Evolutionary conservation across 2,113 vertebrate genomes (phyloP), one percentile per base, ranked within the genome.

Genomic region (Anolis carolinensis): DNA sequence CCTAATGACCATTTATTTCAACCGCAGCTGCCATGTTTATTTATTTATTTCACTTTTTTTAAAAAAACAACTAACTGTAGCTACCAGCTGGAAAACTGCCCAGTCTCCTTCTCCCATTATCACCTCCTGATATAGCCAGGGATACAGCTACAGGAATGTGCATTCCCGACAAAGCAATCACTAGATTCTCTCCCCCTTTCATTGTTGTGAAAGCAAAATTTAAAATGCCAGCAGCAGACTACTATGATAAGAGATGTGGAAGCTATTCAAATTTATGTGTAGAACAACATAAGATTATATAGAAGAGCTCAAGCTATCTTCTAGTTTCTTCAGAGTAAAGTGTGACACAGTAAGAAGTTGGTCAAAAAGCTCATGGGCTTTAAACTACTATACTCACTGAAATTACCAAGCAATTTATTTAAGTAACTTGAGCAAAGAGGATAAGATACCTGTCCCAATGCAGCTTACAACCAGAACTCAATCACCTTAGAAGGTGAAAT

Each of bases 1-100:
- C 90, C 93, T 96, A 96, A 96, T 95, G 94, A 94, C 93, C 92
- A 0, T 89, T 95, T 94, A 92, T 92, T 95, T 92, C 94, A 94
- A 88, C 93, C 91, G 88, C 90, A 89, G 88, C 90, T 94, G 91
- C 86, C 92, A 92, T 89, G 91, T 89, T 32, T 70, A 14, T n/a
- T 70, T 68, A 30, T 70, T 32, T 30, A 70, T 32, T 18, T 36
- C 16, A 13, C 36, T 11, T 36, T 68, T 93, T 94, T 93, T 0
- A 63, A 63, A 63, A 63, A 63, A 63, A 91, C 91, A 93, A 94
- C 92, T 89, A 92, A 68, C 86, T 89, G 79, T 83, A 89, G 93
- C 92, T 94, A 94, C 95, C 91, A 90, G 0, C 63, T 96, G 94
- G 95, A 94, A 90, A 92, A 86, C 55, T 93, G 94, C 94, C 94